Percentiles rank a stretch among this genome's conserved stretches.
phyloP scores from a whole-genome alignment of 92 coral and sea anemone genomes.

The Hydrozoanthus gracilis region DNA sequence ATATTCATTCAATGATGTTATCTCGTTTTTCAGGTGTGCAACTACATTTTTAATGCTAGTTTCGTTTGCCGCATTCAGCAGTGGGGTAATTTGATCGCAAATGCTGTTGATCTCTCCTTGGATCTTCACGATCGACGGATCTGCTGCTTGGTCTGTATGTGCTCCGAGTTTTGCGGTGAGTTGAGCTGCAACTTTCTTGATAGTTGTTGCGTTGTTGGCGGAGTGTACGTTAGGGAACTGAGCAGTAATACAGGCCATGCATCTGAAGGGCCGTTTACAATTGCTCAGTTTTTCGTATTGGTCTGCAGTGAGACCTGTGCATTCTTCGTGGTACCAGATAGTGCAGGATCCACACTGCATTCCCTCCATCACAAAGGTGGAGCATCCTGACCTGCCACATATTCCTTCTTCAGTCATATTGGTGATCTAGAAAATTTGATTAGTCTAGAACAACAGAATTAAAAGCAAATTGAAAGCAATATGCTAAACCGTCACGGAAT shows the following conservation, averaged over 20 bases:
- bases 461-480: too few relatives aligned
- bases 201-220: too few relatives aligned
- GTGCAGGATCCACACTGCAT: background rate
- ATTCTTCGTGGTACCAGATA: background rate
- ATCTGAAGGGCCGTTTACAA: background rate
- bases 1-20: background rate
- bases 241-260: background rate
- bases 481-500: too few relatives aligned
- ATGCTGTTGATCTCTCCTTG: background rate
- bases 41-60: background rate
- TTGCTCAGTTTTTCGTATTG: background rate
- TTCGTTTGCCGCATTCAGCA: too few relatives aligned
- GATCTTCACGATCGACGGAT: background rate
- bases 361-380: background rate
- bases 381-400: background rate
- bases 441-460: too few relatives aligned
- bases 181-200: background rate
- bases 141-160: too few relatives aligned
- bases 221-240: too few relatives aligned
- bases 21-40: background rate
- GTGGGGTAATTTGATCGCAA: too few relatives aligned
- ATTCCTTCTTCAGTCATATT: too few relatives aligned
- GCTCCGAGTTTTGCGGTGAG: too few relatives aligned
- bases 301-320: background rate
- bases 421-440: too few relatives aligned